Base-by-base conservation (phyloP, 1,140 invertebrate species). In the Dendrolimus punctatus region DNA sequence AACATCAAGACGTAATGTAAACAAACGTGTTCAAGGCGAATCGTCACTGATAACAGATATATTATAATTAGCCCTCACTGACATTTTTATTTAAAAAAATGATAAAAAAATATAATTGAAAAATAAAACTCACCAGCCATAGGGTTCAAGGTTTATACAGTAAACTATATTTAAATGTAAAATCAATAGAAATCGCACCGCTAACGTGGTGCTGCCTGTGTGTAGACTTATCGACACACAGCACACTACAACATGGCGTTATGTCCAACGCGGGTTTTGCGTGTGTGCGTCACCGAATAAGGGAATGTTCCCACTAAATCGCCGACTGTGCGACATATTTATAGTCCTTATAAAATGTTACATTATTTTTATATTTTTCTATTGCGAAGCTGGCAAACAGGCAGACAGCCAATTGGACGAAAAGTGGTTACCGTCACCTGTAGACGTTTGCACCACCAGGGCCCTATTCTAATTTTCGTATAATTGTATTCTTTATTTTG, bases 141-240 rank as follows among this genome's bases (percentile, higher is more conserved):
- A 68, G 68, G 77, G 76, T 79, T 80, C 80, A 80, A 85, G 78
- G 80, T 81, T 23, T 48, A 62, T 71, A 46, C 65, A 66, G 62
- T 63, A 64, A 68, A 76, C 66, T 67, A 76, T 23, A 23, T 73
- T 77, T 66, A 57, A 73, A 79, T 73, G 62, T 75, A 71, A 72
- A 84, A 84, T 84, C 81, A 74, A 85, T 81, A 76, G 68, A 81
- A 73, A 81, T 73, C 72, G 70, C 68, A 61, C 66, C 61, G 68
- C 62, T 51, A 68, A 77, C 74, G 64, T 76, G 66, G 64, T 68
- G 68, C 60, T 67, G 68, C 60, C 71, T 74, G 70, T 74, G 78
- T 79, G 74, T 60, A 59, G 55, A 40, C 57, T 63, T 69, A 70
- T 66, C 63, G 62, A 59, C 51, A 54, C 60, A 68, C 53, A 63